Base-by-base conservation (phyloP, 2,888 invertebrate genomes). In the Acanthacorydalis orientalis region DNA sequence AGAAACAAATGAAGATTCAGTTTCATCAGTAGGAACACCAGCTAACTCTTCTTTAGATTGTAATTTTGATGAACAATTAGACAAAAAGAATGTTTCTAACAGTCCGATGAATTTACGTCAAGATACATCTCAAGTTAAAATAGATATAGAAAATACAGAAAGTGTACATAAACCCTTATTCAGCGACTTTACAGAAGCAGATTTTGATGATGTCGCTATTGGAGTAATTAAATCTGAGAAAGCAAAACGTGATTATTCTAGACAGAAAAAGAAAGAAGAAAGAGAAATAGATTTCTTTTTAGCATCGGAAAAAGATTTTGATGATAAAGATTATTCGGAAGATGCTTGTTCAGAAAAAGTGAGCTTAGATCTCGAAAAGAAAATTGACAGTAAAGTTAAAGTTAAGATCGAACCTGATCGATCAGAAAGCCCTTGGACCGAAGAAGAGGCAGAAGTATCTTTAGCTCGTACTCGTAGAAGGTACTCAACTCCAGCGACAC, bases 161-260 rank as follows among this genome's bases (percentile, higher is more conserved):
- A 15, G 8, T n/a, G 15, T 38, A 8, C 23, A 42, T 23, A 31
- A 12, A 31, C 15, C 42, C 3, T 16, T 31, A 42, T 42, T 31
- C 8, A 42, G 23, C 0, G 60, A 62, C 44, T 62, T 59, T 51
- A 51, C 55, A 1, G 60, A 60, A 38, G 60, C 61, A 40, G 53
- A 64, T 16, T 63, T 62, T 47, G 77, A 77, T 51, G 77, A 77
- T 50, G 68, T 75, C 0, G 72, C 71, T 0, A 76, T 75, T 68
- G 75, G 75, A 64, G 73, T 75, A 34, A 66, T 72, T 12, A 75
- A 77, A 53, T 70, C 70, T 8, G 77, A 76, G 0, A 77, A 75
- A 57, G 73, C 72, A 53, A 77, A 72, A 54, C 63, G 75, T 15
- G 78, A 78, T 56, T 78, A 78, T 55, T 77, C 78, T 0, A 63